phyloP scores from a whole-genome alignment of 2,113 vertebrate species.

The Mustelus asterias region DNA sequence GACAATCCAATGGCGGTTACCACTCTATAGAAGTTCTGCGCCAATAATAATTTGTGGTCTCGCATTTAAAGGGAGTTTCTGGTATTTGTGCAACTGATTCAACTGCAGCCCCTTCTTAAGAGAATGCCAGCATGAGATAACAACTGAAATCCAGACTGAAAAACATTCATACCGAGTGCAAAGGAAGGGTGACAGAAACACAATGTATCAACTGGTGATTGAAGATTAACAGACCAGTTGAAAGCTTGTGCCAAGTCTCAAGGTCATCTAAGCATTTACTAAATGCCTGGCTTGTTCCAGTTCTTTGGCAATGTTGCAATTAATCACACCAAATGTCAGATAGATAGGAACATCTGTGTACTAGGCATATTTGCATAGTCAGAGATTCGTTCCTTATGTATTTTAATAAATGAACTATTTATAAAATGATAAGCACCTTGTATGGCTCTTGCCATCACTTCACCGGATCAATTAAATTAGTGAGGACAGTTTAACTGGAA shows the following conservation, averaged over 20 bases:
- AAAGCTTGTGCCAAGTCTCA: not conserved
- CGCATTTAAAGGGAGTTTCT: not conserved
- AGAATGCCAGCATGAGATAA: not conserved
- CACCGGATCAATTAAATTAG: not conserved
- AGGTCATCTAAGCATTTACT: not conserved
- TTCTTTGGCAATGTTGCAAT: not conserved
- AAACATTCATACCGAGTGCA: not conserved
- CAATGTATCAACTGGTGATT: not conserved
- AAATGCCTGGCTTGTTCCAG: not conserved
- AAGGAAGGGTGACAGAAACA: not conserved
- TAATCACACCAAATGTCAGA: not conserved
- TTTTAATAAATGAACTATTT: constrained; percentile 12
- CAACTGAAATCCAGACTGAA: not conserved
- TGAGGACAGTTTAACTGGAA: not conserved
- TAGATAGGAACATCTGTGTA: not conserved
- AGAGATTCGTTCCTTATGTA: not conserved
- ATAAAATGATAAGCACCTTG: not conserved
- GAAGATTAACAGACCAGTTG: not conserved
- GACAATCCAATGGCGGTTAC: no score
- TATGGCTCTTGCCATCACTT: not conserved
- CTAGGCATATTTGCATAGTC: not conserved
- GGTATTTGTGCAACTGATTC: not conserved
- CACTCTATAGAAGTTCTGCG: no score
- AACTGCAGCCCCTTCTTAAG: not conserved
- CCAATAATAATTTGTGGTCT: not conserved